A percentile compares a stretch with the other conserved stretches of the same genome.
These are phyloP conservation scores for Meganola albula DNA, from an alignment of 2,888 invertebrate species.

Conservation along the genomic window DNA sequence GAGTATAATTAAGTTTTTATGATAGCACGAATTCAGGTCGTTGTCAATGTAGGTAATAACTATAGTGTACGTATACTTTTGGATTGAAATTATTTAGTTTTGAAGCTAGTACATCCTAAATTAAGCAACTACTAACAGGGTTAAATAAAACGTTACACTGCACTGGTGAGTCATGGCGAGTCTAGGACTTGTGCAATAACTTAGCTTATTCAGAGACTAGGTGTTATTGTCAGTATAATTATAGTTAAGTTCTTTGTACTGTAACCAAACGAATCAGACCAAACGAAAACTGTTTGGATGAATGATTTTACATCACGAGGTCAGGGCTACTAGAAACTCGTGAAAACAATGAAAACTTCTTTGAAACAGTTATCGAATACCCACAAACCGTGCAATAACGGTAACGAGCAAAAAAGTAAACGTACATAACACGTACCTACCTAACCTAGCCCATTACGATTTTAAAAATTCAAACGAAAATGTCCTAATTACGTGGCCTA, in stretches of 20 bases:
- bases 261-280: no score
- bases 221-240: constrained; percentile 42
- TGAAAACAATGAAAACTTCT: constrained; percentile 17
- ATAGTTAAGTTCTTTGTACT: no score
- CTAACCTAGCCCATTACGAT: no score
- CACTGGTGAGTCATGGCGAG: constrained; percentile 56
- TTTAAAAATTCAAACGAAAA: no score
- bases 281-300: no score
- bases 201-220: constrained; percentile 58
- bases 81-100: no score
- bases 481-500: no score
- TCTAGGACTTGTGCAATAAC: constrained; percentile 63
- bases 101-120: no score
- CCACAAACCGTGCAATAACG: constrained; percentile 19
- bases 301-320: background rate
- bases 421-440: no score
- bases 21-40: constrained; percentile 22
- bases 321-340: constrained; percentile 26
- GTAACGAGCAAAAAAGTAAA: no score
- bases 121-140: constrained; percentile 53
- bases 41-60: constrained; percentile 10
- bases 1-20: constrained; percentile 22
- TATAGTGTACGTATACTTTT: no score
- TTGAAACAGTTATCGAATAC: constrained; percentile 21
- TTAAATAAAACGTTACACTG: constrained; percentile 51